These are phyloP conservation scores for Drosophila tsacasi DNA, from an alignment of 1,140 invertebrate species.

Conservation along the genomic window DNA sequence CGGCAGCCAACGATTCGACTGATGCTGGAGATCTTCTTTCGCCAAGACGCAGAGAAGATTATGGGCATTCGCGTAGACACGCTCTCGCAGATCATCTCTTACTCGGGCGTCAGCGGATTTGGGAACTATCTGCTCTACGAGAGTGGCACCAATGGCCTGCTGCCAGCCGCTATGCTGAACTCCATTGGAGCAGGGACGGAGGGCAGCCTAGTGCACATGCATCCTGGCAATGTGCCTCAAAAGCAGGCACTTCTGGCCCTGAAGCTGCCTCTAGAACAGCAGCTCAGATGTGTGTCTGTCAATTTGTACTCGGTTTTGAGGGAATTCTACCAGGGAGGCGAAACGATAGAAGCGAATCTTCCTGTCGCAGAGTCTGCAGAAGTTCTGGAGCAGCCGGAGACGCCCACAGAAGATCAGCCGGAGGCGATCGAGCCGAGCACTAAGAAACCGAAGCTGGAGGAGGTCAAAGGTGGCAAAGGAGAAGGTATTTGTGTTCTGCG, in stretches of 20 bases:
- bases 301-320: conserved; percentile 91
- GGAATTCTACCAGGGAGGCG: conserved; percentile 86
- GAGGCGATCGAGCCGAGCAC: conserved; percentile 55
- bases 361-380: not conserved
- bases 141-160: conserved; percentile 92
- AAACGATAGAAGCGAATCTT: not conserved
- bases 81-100: conserved; percentile 93
- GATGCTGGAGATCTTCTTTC: conserved; percentile 92
- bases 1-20: conserved; percentile 90
- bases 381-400: conserved; percentile 12
- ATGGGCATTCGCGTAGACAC: conserved; percentile 93
- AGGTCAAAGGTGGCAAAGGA: conserved; percentile 24
- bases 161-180: conserved; percentile 93
- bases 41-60: conserved; percentile 91
- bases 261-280: conserved; percentile 90
- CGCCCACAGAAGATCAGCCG: conserved; percentile 56
- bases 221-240: conserved; percentile 92
- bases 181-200: conserved; percentile 88
- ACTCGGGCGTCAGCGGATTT: conserved; percentile 91
- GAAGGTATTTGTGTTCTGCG: not conserved
- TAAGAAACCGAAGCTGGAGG: conserved; percentile 83
- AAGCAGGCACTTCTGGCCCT: conserved; percentile 91
- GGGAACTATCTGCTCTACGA: conserved; percentile 95
- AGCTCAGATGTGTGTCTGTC: conserved; percentile 88
- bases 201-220: conserved; percentile 91